Percentiles rank a stretch among this genome's conserved stretches.
phyloP scores from a whole-genome alignment of 2,113 vertebrate species.

The Chaetops frenatus region DNA sequence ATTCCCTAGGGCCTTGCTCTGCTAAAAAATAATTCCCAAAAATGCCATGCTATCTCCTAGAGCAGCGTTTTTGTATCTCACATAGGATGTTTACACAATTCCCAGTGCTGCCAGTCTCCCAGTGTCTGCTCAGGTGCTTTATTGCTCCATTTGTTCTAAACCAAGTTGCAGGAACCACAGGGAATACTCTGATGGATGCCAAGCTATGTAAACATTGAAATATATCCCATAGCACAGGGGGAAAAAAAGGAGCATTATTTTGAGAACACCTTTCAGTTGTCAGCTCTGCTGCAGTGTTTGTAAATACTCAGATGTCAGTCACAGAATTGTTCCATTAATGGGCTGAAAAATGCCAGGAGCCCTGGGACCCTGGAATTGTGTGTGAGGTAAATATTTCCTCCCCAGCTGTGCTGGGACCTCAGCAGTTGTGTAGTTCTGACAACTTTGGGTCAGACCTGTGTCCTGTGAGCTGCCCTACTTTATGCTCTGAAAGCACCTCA shows the following conservation, averaged over 20 bases:
- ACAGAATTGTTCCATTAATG: background rate
- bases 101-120: background rate
- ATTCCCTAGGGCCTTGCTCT: background rate
- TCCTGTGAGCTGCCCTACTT: background rate
- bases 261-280: background rate
- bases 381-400: background rate
- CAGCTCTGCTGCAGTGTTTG: background rate
- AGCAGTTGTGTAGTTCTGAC: background rate
- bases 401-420: background rate
- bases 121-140: background rate
- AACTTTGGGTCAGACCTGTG: background rate
- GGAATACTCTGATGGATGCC: background rate
- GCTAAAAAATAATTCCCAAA: background rate
- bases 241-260: background rate
- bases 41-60: background rate
- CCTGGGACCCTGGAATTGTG: background rate
- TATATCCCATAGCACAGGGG: fast-evolving
- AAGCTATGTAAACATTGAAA: background rate
- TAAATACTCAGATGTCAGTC: background rate
- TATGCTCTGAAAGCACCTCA: background rate
- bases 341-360: background rate
- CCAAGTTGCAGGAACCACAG: background rate
- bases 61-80: background rate
- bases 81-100: background rate
- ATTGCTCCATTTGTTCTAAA: background rate